These are phyloP conservation scores for Cephus cinctus DNA, from an alignment of 1,140 invertebrate genomes.

Conservation along the genomic window DNA sequence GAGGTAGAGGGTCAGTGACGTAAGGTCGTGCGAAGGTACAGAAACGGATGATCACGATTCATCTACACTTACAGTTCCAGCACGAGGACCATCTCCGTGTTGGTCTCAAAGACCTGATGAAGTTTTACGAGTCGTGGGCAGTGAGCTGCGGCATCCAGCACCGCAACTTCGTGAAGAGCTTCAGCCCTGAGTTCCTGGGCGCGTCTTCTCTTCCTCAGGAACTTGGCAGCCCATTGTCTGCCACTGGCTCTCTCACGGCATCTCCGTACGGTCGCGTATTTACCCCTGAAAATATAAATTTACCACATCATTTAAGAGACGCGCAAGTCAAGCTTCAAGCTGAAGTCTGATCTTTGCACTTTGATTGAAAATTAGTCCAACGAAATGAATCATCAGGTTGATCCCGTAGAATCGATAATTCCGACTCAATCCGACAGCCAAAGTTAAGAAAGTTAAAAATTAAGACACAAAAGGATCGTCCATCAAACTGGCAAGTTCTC, in stretches of 20 bases:
- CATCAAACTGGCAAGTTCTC: too few species aligned
- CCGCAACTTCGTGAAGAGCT: constrained; percentile 88
- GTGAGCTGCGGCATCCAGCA: constrained; percentile 77
- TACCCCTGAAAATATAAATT: constrained; percentile 75
- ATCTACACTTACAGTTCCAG: constrained; percentile 77
- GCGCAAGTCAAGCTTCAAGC: too few species aligned
- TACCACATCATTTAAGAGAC: too few species aligned
- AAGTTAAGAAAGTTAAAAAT: too few species aligned
- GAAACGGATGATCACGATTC: neutral
- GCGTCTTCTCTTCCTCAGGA: constrained; percentile 84
- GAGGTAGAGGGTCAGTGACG: neutral
- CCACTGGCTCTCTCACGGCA: constrained; percentile 83
- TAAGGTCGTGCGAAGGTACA: constrained; percentile 6
- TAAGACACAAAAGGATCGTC: too few species aligned
- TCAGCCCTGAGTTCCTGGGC: constrained; percentile 78
- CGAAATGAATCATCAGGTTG: too few species aligned
- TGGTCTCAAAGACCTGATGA: constrained; percentile 84
- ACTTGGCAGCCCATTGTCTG: constrained; percentile 91
- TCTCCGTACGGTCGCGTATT: constrained; percentile 91
- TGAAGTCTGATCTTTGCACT: too few species aligned
- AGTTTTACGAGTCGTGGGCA: constrained; percentile 81
- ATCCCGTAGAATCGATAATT: too few species aligned
- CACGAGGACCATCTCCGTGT: constrained; percentile 81
- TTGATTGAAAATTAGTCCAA: too few species aligned
- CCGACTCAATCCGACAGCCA: too few species aligned